A percentile compares a stretch with the other conserved stretches of the same genome.
Evolutionary conservation across 2,113 vertebrate genomes (phyloP).

Genomic region (Cyanoramphus novaezelandiae): DNA sequence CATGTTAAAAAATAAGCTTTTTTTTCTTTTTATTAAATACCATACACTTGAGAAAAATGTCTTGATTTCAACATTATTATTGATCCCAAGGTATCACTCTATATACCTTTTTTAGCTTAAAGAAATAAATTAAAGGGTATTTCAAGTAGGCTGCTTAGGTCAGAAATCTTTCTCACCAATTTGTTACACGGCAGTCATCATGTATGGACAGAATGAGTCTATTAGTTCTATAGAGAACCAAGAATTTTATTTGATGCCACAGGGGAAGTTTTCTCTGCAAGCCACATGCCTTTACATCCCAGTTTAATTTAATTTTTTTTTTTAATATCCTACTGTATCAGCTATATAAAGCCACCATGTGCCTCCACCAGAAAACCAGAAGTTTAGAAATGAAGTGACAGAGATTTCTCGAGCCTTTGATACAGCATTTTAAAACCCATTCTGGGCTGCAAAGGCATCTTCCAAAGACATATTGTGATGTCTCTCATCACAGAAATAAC

Average conservation of each 20-base stretch:
- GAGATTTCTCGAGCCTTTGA: neutral
- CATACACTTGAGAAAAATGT: neutral
- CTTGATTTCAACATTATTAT: neutral
- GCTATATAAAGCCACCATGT: neutral
- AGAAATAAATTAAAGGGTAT: neutral
- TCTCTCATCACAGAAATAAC: neutral
- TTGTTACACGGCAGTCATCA: neutral
- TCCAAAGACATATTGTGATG: neutral
- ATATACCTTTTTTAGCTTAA: neutral
- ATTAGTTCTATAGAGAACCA: neutral
- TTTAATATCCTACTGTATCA: neutral
- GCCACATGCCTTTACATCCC: slow-evolving; percentile 28
- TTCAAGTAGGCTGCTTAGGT: neutral
- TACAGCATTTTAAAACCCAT: neutral
- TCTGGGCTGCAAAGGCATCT: neutral
- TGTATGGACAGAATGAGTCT: neutral
- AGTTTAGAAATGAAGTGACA: slow-evolving; percentile 22
- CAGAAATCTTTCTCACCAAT: neutral
- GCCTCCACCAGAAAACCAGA: neutral
- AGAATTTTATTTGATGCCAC: slow-evolving; percentile 30
- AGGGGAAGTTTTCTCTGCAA: slow-evolving; percentile 34
- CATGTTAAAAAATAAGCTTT: neutral
- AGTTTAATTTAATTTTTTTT: neutral
- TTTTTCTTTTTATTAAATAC: neutral
- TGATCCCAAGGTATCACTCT: neutral